Conservation (phyloP, 2,888 invertebrate genomes). For the Drosophila picticornis region DNA sequence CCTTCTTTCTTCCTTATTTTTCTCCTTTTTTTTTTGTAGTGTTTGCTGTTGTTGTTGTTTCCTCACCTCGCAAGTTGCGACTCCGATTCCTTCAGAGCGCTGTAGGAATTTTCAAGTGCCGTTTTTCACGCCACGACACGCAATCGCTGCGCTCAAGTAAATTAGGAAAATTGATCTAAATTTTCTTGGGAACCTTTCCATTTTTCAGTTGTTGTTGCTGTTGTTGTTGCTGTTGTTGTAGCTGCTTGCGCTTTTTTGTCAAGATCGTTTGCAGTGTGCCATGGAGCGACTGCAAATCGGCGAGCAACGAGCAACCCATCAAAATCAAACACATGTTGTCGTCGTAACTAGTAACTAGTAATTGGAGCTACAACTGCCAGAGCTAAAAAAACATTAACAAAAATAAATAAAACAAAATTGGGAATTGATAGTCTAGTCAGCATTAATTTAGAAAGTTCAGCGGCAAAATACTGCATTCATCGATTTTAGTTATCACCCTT, state of each 20-base stretch:
- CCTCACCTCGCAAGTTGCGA: slow-evolving; percentile 20
- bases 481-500: background rate
- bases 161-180: slow-evolving; percentile 81
- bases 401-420: slow-evolving; percentile 1
- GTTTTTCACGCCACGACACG: slow-evolving; percentile 82
- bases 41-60: slow-evolving; percentile 11
- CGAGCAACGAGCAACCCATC: slow-evolving; percentile 31
- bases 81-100: slow-evolving; percentile 47
- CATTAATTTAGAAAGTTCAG: slow-evolving; percentile 1
- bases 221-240: slow-evolving; percentile 16
- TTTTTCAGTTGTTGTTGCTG: slow-evolving; percentile 37
- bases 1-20: slow-evolving; percentile 28
- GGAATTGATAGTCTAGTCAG: slow-evolving; percentile 4
- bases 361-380: background rate
- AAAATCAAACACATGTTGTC: slow-evolving; percentile 62
- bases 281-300: background rate
- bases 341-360: slow-evolving; percentile 26
- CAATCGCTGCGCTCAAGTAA: slow-evolving; percentile 79
- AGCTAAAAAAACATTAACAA: background rate
- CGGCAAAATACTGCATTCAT: background rate
- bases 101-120: slow-evolving; percentile 74
- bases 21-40: slow-evolving; percentile 13
- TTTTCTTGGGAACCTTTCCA: slow-evolving; percentile 79
- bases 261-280: slow-evolving; percentile 47
- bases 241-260: slow-evolving; percentile 49